A percentile compares a stretch with the other conserved stretches of the same genome.
Conservation (phyloP, 2,797 vertebrate genomes). For the Chaenodraco wilsoni region DNA sequence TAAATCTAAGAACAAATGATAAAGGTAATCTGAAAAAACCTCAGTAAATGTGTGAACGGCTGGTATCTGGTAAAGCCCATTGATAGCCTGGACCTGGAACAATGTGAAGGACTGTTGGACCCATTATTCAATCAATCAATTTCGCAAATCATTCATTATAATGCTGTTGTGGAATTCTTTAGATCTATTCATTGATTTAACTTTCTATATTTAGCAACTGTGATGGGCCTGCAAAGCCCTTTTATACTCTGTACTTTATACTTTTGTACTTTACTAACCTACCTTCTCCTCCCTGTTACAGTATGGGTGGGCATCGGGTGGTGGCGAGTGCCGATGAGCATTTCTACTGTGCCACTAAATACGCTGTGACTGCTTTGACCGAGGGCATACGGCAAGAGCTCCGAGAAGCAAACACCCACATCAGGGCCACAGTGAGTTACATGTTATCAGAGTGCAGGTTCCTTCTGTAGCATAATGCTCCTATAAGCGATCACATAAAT, state of each 20-base stretch:
- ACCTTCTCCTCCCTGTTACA: constrained; percentile 55
- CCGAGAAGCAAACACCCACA: constrained; percentile 91
- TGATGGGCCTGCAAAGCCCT: background rate
- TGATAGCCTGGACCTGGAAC: background rate
- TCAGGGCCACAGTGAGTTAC: constrained; percentile 92
- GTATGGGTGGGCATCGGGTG: constrained; percentile 93
- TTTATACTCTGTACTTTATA: background rate
- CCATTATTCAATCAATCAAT: background rate
- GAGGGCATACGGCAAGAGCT: constrained; percentile 96
- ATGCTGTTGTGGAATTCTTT: background rate
- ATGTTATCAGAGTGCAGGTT: background rate
- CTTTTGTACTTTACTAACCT: background rate
- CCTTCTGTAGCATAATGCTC: background rate
- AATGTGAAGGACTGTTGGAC: constrained; percentile 1
- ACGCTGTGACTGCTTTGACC: constrained; percentile 92
- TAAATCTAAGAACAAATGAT: constrained; percentile 23
- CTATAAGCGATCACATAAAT: background rate
- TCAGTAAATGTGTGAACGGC: constrained; percentile 17
- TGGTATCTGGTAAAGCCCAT: constrained; percentile 19
- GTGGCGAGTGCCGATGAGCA: constrained; percentile 85
- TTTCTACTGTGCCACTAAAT: constrained; percentile 96
- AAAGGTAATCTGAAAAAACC: constrained; percentile 1
- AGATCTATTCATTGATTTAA: background rate
- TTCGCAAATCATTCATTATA: background rate
- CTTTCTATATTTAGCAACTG: background rate